A percentile compares a stretch with the other conserved stretches of the same genome.
Conservation (phyloP, 2,797 vertebrate species). For the Zenarchopterus dispar region DNA sequence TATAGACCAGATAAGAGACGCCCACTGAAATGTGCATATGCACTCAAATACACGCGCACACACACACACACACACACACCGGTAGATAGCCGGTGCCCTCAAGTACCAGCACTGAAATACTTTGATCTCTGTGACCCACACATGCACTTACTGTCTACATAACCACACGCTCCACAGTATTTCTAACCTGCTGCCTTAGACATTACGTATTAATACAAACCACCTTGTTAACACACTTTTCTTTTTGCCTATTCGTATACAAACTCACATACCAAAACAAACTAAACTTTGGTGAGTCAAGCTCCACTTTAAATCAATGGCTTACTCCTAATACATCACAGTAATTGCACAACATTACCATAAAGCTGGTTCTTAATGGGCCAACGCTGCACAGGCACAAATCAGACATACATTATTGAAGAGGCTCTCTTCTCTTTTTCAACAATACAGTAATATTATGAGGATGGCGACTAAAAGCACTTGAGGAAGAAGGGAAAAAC, state of each 20-base stretch:
- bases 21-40: constrained; percentile 41
- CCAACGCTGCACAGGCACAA: constrained; percentile 55
- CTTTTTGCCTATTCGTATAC: constrained; percentile 5
- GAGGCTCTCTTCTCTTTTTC: constrained; percentile 54
- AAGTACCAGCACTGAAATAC: constrained; percentile 61
- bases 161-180: constrained; percentile 26
- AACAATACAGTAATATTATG: constrained; percentile 54
- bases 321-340: constrained; percentile 31
- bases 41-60: constrained; percentile 14
- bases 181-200: constrained; percentile 9
- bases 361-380: constrained; percentile 59
- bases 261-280: constrained; percentile 28
- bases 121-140: constrained; percentile 53
- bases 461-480: constrained; percentile 33
- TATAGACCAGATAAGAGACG: constrained; percentile 65
- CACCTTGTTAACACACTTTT: constrained; percentile 3
- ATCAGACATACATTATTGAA: constrained; percentile 70
- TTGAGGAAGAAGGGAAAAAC: constrained; percentile 26
- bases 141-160: constrained; percentile 19
- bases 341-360: constrained; percentile 58
- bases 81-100: constrained; percentile 23
- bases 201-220: too few relatives aligned
- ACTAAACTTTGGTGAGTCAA: constrained; percentile 30
- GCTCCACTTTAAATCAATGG: constrained; percentile 38
- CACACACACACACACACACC: background rate